Conservation (phyloP, 2,113 vertebrate species). For the Proteles cristata region DNA sequence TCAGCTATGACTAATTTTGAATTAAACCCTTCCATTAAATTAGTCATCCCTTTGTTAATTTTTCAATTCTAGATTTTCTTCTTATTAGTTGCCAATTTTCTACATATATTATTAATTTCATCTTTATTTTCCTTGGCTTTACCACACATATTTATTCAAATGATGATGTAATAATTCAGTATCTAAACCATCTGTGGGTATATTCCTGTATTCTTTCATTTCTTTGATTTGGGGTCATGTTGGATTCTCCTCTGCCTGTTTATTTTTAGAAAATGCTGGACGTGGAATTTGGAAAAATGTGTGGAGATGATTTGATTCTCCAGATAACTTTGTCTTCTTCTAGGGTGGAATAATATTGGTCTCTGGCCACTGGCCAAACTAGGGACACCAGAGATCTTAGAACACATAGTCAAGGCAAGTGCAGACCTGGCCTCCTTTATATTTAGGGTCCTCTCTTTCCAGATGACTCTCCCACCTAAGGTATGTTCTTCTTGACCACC, state of each 20-base stretch:
- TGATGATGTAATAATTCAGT: no score
- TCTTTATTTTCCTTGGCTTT: not conserved
- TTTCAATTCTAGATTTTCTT: not conserved
- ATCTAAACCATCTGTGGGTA: not conserved
- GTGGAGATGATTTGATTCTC: not conserved
- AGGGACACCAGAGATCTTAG: not conserved
- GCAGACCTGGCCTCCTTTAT: fast-evolving
- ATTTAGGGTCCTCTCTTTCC: not conserved
- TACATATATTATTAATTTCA: not conserved
- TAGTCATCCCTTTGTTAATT: not conserved
- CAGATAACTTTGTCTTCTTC: not conserved
- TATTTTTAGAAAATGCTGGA: not conserved
- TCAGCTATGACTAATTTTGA: slow-evolving; percentile 3
- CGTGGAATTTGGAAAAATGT: not conserved
- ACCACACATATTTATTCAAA: not conserved
- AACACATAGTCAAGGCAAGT: no score
- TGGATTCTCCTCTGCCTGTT: not conserved
- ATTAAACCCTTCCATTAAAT: not conserved
- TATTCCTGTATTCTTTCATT: not conserved
- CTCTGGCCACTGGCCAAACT: not conserved
- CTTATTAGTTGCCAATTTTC: not conserved
- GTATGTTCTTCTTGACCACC: not conserved
- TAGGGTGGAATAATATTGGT: not conserved
- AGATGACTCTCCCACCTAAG: not conserved
- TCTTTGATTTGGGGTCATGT: not conserved